phyloP scores from a whole-genome alignment of 2,113 vertebrate genomes.

The Stegostoma tigrinum region DNA sequence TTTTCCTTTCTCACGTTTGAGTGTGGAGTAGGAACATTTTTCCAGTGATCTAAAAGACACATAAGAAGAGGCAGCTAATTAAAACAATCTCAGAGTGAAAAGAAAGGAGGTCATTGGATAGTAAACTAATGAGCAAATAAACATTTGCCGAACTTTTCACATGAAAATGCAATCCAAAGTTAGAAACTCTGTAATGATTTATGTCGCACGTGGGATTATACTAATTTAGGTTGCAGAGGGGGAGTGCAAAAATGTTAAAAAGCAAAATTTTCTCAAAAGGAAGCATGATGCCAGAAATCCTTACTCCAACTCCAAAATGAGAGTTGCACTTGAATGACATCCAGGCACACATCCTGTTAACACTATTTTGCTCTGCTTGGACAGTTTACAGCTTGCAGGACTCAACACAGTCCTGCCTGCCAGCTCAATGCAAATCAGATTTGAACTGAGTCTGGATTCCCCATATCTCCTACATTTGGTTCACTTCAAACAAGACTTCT shows the following conservation, averaged over 20 bases:
- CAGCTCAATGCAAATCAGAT: not conserved
- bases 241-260: not conserved
- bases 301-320: too few species aligned
- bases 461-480: not conserved
- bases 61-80: not conserved
- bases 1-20: not conserved
- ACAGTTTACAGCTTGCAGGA: not conserved
- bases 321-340: too few species aligned
- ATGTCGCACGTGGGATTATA: not conserved
- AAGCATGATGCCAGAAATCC: too few species aligned
- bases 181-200: not conserved
- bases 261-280: not conserved
- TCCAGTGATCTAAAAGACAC: not conserved
- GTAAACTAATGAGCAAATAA: not conserved
- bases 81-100: not conserved
- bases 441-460: not conserved
- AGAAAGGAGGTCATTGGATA: not conserved
- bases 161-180: not conserved
- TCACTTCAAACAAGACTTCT: not conserved
- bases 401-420: not conserved
- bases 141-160: not conserved
- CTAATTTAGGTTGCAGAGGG: not conserved
- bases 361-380: not conserved
- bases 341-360: not conserved
- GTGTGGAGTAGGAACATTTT: conserved; percentile 13